Evolutionary conservation across 1,140 invertebrate species (phyloP).

Genomic region (Scaptodrosophila lebanonensis): DNA sequence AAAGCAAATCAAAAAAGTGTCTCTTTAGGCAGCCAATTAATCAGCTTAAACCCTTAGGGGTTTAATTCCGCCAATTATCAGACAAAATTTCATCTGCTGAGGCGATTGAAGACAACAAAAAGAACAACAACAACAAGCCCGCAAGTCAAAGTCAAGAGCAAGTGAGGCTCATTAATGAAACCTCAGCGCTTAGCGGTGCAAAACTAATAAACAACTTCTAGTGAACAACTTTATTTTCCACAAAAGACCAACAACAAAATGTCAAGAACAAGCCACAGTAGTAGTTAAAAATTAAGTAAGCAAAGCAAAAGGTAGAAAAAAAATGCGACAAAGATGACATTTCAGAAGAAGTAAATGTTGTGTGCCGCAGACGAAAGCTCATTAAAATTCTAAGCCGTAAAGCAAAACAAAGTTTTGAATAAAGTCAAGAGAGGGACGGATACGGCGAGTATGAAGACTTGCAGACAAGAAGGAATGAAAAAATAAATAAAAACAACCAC

Average conservation of each 20-base stretch:
- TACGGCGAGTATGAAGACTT: not conserved
- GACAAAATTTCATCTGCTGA: too few relatives aligned
- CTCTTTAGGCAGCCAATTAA: too few relatives aligned
- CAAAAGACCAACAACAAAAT: constrained; percentile 18
- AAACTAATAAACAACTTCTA: too few relatives aligned
- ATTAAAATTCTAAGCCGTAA: constrained; percentile 73
- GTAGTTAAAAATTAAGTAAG: constrained; percentile 50
- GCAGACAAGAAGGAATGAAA: not conserved
- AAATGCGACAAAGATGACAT: constrained; percentile 62
- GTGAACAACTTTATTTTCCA: constrained; percentile 16
- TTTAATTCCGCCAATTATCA: too few relatives aligned
- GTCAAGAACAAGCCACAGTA: constrained; percentile 26
- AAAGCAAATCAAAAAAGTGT: too few relatives aligned
- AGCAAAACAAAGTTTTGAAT: constrained; percentile 72
- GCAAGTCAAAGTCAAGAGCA: too few relatives aligned
- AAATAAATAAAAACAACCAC: constrained; percentile 27
- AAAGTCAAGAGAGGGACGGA: constrained; percentile 40
- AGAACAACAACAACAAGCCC: not conserved
- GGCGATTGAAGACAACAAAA: too few relatives aligned
- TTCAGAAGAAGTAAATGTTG: constrained; percentile 50
- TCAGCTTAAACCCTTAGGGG: too few relatives aligned
- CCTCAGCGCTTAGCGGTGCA: too few relatives aligned
- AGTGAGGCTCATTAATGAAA: too few relatives aligned
- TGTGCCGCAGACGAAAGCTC: constrained; percentile 63
- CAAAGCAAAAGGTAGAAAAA: constrained; percentile 25